Percentiles rank a stretch among this genome's conserved stretches.
These are phyloP conservation scores for Euzetes globulus DNA, from an alignment of 2,888 invertebrate species.

Conservation along the genomic window DNA sequence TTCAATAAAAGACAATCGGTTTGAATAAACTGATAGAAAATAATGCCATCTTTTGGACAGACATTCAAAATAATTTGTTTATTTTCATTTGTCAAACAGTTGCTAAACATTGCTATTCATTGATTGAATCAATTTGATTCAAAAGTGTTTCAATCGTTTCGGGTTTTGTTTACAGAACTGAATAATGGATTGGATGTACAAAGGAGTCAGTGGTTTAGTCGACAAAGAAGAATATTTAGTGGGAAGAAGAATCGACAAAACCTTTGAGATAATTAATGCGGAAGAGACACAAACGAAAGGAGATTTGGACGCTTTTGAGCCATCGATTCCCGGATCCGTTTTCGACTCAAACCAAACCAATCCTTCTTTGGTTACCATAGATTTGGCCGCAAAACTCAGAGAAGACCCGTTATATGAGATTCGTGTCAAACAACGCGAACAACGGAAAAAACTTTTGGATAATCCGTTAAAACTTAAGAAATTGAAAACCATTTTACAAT, in stretches of 20 bases:
- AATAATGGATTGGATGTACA: slow-evolving; percentile 47
- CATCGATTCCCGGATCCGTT: slow-evolving; percentile 23
- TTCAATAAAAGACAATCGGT: too few species aligned
- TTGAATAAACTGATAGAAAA: too few species aligned
- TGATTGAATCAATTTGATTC: too few species aligned
- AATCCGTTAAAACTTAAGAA: slow-evolving; percentile 86
- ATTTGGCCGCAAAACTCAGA: slow-evolving; percentile 75
- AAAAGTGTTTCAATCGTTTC: too few species aligned
- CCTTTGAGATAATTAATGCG: slow-evolving; percentile 59
- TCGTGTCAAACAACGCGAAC: slow-evolving; percentile 73
- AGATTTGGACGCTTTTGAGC: slow-evolving; percentile 26
- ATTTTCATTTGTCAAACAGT: too few species aligned
- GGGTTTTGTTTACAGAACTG: not conserved
- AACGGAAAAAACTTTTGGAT: slow-evolving; percentile 69
- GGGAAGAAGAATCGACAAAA: slow-evolving; percentile 72
- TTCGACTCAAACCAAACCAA: slow-evolving; percentile 10
- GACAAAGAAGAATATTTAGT: slow-evolving; percentile 81
- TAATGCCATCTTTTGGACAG: too few species aligned
- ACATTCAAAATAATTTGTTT: too few species aligned
- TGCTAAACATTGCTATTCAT: too few species aligned
- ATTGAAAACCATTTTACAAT: slow-evolving; percentile 63
- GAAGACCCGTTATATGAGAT: slow-evolving; percentile 89
- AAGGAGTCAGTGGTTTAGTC: slow-evolving; percentile 56
- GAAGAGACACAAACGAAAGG: slow-evolving; percentile 51
- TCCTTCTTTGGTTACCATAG: slow-evolving; percentile 53